phyloP scores from a whole-genome alignment of 1,140 invertebrate species.

The Myzus persicae region DNA sequence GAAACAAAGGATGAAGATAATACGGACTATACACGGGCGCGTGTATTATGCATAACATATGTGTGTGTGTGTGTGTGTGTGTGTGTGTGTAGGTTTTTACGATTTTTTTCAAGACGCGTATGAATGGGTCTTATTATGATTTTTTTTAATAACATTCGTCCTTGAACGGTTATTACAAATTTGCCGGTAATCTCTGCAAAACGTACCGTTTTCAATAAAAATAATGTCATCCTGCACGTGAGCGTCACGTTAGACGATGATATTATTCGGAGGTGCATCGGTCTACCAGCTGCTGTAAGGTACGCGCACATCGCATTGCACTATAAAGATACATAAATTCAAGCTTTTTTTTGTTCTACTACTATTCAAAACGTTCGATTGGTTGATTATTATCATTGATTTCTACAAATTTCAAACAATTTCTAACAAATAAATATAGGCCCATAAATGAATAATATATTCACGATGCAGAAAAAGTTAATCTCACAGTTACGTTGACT shows the following conservation, averaged over 20 bases:
- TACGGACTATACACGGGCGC: not conserved
- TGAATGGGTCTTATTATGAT: not conserved
- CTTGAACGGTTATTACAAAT: not conserved
- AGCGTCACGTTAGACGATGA: not conserved
- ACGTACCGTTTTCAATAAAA: not conserved
- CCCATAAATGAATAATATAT: not conserved
- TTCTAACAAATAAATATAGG: not conserved
- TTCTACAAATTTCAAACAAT: not conserved
- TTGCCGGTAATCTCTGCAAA: not conserved
- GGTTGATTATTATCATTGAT: not conserved
- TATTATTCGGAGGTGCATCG: not conserved
- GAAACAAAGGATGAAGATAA: slow-evolving; percentile 57
- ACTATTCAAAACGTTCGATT: not conserved
- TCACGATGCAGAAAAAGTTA: not conserved
- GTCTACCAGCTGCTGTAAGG: not conserved
- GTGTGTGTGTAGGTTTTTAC: not conserved
- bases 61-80: not conserved
- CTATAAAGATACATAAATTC: not conserved
- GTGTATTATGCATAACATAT: not conserved
- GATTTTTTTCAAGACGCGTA: not conserved
- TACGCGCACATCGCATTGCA: not conserved
- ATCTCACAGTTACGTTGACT: not conserved
- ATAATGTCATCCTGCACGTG: too few species aligned
- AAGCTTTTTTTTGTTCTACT: not conserved
- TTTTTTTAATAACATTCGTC: not conserved